Evolutionary conservation across 2,888 invertebrate species (phyloP).

Genomic region (Ametastegia equiseti): DNA sequence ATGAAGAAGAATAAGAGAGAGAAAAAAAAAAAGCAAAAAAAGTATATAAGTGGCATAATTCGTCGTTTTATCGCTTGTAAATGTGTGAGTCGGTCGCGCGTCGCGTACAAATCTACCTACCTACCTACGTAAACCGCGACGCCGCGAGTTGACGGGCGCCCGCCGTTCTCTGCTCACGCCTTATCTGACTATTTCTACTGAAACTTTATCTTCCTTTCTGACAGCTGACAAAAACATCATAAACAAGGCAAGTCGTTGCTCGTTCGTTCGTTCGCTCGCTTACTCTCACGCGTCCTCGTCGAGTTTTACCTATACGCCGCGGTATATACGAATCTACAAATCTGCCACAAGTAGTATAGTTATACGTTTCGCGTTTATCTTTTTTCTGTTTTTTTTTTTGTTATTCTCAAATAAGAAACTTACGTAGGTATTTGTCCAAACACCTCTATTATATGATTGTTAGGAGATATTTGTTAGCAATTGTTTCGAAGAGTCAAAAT

Average conservation of each 20-base stretch:
- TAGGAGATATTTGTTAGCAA: too few species aligned
- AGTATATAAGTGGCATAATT: too few species aligned
- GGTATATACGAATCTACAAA: background rate
- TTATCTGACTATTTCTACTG: slow-evolving; percentile 68
- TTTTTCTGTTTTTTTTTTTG: too few species aligned
- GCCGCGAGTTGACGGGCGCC: slow-evolving; percentile 56
- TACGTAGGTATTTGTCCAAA: too few species aligned
- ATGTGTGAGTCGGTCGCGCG: slow-evolving; percentile 76
- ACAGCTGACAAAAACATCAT: slow-evolving; percentile 67
- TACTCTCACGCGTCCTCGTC: slow-evolving; percentile 35
- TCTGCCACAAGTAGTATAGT: too few species aligned
- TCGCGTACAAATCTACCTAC: too few species aligned
- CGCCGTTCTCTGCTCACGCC: too few species aligned
- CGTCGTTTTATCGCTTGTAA: slow-evolving; percentile 71
- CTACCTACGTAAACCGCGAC: too few species aligned
- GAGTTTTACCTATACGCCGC: slow-evolving; percentile 20
- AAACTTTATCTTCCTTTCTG: slow-evolving; percentile 70
- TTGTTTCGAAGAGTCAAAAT: too few species aligned
- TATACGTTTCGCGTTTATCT: slow-evolving; percentile 45
- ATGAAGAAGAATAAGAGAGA: background rate
- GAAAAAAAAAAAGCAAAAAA: background rate
- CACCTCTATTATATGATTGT: too few species aligned
- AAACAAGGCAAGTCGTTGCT: slow-evolving; percentile 55
- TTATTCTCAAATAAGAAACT: too few species aligned
- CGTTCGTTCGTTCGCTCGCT: too few species aligned